Percentiles rank a stretch among this genome's conserved stretches.
phyloP scores from a whole-genome alignment of 2,113 vertebrate species.

The Taxidea taxus region DNA sequence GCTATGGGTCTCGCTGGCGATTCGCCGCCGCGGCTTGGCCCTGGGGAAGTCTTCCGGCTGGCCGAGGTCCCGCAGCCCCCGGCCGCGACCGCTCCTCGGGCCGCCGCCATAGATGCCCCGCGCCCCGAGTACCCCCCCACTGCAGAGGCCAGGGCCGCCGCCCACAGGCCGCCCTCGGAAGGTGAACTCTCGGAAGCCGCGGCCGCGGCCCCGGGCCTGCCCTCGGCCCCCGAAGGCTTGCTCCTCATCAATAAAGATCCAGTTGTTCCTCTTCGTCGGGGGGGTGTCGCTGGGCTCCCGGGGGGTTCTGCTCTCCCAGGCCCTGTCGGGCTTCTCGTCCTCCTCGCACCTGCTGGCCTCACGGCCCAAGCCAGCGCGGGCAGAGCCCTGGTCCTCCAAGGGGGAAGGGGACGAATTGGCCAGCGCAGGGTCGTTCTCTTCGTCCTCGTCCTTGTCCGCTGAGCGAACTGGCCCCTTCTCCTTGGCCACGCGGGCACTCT shows the following conservation, averaged over 20 bases:
- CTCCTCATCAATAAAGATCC: conserved; percentile 98
- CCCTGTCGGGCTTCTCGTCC: conserved; percentile 84
- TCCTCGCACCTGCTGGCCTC: conserved; percentile 85
- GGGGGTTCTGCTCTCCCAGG: conserved; percentile 86
- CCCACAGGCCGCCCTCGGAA: conserved; percentile 86
- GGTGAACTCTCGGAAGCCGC: conserved; percentile 93
- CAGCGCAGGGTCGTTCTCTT: conserved; percentile 77
- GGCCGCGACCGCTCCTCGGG: conserved; percentile 85
- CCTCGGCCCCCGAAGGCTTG: conserved; percentile 94
- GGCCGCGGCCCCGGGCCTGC: conserved; percentile 88
- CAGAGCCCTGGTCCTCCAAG: conserved; percentile 83
- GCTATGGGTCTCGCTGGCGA: conserved; percentile 95
- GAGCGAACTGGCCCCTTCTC: conserved; percentile 84
- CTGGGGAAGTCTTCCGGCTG: conserved; percentile 90
- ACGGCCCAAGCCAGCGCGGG: conserved; percentile 42
- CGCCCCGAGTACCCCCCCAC: conserved; percentile 34
- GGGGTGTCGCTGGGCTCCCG: conserved; percentile 86
- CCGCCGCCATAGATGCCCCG: conserved; percentile 77
- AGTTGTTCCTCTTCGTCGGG: conserved; percentile 92
- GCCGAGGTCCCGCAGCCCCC: conserved; percentile 87
- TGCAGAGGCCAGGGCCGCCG: conserved; percentile 60
- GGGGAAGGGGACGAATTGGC: conserved; percentile 70
- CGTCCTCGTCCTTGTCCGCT: conserved; percentile 83
- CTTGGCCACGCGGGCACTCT: conserved; percentile 79
- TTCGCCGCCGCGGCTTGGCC: conserved; percentile 91